phyloP scores from a whole-genome alignment of 2,888 invertebrate species.

The Eristalis arbustorum region DNA sequence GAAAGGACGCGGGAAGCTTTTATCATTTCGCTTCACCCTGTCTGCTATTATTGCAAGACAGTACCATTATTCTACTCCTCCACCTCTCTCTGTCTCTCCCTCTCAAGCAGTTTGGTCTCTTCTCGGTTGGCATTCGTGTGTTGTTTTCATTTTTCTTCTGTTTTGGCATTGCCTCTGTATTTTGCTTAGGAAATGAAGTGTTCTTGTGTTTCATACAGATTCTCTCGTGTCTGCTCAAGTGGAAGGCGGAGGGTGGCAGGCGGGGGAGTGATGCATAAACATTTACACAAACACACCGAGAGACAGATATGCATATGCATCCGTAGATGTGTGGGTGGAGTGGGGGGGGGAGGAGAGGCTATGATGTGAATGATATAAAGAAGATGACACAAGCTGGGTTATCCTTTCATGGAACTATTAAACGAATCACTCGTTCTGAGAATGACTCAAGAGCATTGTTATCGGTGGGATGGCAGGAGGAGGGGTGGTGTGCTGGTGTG shows the following conservation, averaged over 20 bases:
- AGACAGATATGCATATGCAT: neutral
- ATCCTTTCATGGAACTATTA: slow-evolving; percentile 56
- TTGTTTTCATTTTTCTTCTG: slow-evolving; percentile 15
- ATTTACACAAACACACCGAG: slow-evolving; percentile 40
- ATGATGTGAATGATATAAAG: neutral
- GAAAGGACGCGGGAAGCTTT: slow-evolving; percentile 56
- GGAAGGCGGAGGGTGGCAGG: neutral
- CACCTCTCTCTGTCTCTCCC: too few relatives aligned
- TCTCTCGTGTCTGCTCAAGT: slow-evolving; percentile 27
- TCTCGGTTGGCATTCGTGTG: slow-evolving; percentile 39
- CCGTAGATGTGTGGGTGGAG: neutral
- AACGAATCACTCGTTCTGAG: slow-evolving; percentile 51
- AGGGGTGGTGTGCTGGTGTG: neutral
- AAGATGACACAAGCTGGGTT: slow-evolving; percentile 32
- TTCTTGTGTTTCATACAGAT: slow-evolving; percentile 46
- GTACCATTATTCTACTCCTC: slow-evolving; percentile 42
- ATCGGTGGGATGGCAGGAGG: neutral
- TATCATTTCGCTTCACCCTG: slow-evolving; percentile 58
- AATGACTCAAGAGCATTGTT: slow-evolving; percentile 55
- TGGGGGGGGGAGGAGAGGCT: too few relatives aligned
- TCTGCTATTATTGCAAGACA: slow-evolving; percentile 51
- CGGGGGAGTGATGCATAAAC: neutral
- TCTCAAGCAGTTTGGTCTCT: neutral
- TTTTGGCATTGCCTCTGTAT: neutral
- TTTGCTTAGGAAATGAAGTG: slow-evolving; percentile 61